Evolutionary conservation across 1,140 invertebrate genomes (phyloP), one percentile per base, ranked within the genome.

Genomic region (Contarinia nasturtii): DNA sequence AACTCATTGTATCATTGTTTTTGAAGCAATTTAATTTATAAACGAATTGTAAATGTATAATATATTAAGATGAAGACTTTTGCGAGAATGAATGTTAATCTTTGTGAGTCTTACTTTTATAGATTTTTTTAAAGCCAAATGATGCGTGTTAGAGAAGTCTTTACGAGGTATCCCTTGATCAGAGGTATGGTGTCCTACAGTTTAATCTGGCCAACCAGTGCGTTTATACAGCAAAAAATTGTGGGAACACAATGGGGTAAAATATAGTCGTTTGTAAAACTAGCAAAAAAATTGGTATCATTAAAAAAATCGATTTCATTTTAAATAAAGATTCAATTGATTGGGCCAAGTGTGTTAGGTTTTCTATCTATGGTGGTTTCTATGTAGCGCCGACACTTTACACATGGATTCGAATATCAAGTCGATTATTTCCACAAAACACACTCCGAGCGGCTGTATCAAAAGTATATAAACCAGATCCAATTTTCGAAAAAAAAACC

Each of bases 181-280:
- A 64, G 75, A 5, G 83, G 83, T 21, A 86, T 86, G 80, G 66
- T 76, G 11, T 79, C 80, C 0, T 88, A 88, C 50, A 71, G 74
- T 10, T 55, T 80, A 1, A 79, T 82, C 41, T 84, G 80, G 79
- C 80, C 81, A 2, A 62, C 69, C 0, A 77, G 75, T 47, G 75
- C 74, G 55, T 48, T 82, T 4, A 64, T 76, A 21, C 75, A 77
- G 53, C 75, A 78, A 54, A 66, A 71, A 34, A 63, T 79, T 40
- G 63, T 69, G 44, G 55, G 55, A 19, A 63, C 55, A 47, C 49
- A 45, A n/a, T 61, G 55, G 57, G 55, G 60, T 63, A 50, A 61
- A 51, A n/a, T n/a, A n/a, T n/a, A n/a, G n/a, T n/a, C n/a, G n/a
- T n/a, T n/a, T n/a, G n/a, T n/a, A n/a, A n/a, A n/a, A n/a, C n/a